Conservation (phyloP, 1,140 invertebrate genomes). For the Drosophila parabipectinata region DNA sequence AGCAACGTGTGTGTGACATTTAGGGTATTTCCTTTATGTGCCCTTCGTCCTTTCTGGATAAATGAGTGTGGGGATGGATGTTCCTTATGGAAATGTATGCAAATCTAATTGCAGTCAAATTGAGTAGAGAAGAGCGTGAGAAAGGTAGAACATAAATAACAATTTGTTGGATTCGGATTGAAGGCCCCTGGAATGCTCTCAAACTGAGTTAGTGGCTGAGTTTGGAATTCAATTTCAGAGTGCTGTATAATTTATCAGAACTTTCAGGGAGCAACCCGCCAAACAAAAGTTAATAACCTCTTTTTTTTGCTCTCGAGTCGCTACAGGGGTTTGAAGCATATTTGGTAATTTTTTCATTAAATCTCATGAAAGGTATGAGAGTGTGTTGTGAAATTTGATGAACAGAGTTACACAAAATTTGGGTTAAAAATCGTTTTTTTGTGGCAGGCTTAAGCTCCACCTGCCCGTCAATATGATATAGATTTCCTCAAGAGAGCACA, state of each 20-base stretch:
- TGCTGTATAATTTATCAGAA: slow-evolving; percentile 76
- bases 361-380: slow-evolving; percentile 16
- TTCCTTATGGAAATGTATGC: slow-evolving; percentile 75
- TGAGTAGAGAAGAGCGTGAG: slow-evolving; percentile 28
- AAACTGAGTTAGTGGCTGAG: slow-evolving; percentile 73
- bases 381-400: slow-evolving; percentile 3
- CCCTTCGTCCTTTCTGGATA: slow-evolving; percentile 1
- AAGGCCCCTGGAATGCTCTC: slow-evolving; percentile 24
- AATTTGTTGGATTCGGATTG: slow-evolving; percentile 63
- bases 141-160: slow-evolving; percentile 74
- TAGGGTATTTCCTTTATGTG: slow-evolving; percentile 44
- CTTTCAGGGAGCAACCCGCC: neutral
- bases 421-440: slow-evolving; percentile 26
- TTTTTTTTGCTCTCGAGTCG: slow-evolving; percentile 22
- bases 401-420: neutral
- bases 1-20: slow-evolving; percentile 81
- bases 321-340: slow-evolving; percentile 32
- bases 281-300: slow-evolving; percentile 70
- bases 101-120: slow-evolving; percentile 80
- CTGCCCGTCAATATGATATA: slow-evolving; percentile 22
- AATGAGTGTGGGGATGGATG: neutral
- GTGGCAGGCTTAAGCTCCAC: slow-evolving; percentile 1
- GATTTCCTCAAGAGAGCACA: slow-evolving; percentile 23
- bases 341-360: slow-evolving; percentile 54
- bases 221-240: slow-evolving; percentile 75